Evolutionary conservation across 2,113 vertebrate species (phyloP), one percentile per base, ranked within the genome.

Genomic region (Zingel zingel): DNA sequence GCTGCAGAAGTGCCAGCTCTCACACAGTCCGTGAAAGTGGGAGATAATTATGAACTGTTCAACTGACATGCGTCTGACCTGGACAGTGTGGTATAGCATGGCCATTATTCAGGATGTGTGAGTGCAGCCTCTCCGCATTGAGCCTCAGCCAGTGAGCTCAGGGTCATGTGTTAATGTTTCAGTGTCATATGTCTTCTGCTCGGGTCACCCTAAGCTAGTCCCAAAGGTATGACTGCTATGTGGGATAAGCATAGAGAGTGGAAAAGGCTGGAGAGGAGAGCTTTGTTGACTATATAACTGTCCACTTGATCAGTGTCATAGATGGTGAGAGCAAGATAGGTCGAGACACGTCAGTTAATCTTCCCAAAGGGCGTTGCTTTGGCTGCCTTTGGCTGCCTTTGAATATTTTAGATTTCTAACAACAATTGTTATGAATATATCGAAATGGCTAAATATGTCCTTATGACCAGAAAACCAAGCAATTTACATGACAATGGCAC

Each of bases 181-280:
- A 19, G 83, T 89, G 86, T 91, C 87, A 75, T 83, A 84, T 88
- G 90, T 91, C 88, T 85, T 82, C 45, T 82, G 79, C 74, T 84
- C 70, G 15, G 90, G 84, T 93, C 90, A 82, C 64, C 66, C 71
- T 77, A 79, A 83, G 83, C 83, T 81, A 82, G 65, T 85, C 86
- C 86, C 79, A 86, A 65, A 86, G 88, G 82, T 70, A 88, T 74
- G 83, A 56, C 59, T 78, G 75, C 70, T 85, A 88, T 87, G 86
- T 82, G 77, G 83, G 51, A 69, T 58, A 65, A 70, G 65, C 59
- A 16, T 19, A 57, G 45, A 48, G 15, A 19, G 81, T 54, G 43
- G 70, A 39, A 47, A 69, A 39, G 59, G 39, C 47, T 33, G 54
- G 25, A 69, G 70, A 23, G 45, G 58, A 51, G 72, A 14, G 36